Evolutionary conservation across 2,113 vertebrate genomes (phyloP).

Genomic region (Cisticola juncidis): DNA sequence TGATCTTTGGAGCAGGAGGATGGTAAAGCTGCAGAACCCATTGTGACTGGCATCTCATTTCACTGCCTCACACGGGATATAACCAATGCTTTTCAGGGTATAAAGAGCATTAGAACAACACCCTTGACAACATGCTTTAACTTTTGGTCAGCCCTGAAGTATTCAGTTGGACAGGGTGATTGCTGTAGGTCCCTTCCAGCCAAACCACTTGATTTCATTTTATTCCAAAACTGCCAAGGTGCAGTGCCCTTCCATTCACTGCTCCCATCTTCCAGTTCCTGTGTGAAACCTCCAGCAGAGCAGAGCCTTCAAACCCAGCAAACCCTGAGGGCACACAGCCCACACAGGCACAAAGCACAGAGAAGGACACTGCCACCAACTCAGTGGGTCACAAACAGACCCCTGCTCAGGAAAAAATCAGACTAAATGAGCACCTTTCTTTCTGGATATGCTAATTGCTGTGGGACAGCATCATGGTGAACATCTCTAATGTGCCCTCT

Average conservation of each 20-base stretch:
- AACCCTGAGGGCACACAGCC: background rate
- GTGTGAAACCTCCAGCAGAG: background rate
- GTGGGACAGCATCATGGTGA: rapidly evolving
- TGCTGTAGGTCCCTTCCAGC: background rate
- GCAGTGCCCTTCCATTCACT: background rate
- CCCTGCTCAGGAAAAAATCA: rapidly evolving
- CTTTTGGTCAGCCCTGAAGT: background rate
- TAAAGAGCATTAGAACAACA: background rate
- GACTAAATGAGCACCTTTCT: background rate
- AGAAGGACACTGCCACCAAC: background rate
- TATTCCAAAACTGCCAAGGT: background rate
- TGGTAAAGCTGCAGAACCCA: background rate
- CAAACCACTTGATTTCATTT: background rate
- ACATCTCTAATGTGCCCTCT: background rate
- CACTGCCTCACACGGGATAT: background rate
- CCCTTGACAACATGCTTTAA: background rate
- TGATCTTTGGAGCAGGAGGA: background rate
- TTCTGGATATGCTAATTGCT: background rate
- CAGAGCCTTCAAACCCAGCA: background rate
- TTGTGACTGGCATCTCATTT: background rate
- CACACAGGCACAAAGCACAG: background rate
- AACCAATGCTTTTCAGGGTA: background rate
- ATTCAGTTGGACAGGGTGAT: background rate
- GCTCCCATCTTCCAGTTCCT: background rate
- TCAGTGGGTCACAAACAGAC: background rate